phyloP scores from a whole-genome alignment of 2,113 vertebrate genomes.

The Tachysurus vachellii region DNA sequence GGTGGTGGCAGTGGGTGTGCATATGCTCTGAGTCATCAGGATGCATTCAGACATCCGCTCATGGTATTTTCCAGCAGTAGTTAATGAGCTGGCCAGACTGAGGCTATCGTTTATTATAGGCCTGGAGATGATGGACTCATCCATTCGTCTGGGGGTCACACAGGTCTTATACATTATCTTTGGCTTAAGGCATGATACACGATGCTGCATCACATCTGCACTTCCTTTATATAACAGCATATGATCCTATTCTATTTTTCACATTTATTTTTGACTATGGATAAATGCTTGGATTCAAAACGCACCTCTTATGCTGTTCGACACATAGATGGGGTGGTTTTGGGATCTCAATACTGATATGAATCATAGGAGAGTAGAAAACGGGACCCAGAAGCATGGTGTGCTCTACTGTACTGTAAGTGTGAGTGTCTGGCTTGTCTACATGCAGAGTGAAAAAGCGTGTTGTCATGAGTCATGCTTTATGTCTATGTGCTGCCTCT shows the following conservation, averaged over 20 bases:
- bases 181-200: neutral
- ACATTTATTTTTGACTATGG: neutral
- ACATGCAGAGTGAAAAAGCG: neutral
- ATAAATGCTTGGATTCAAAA: neutral
- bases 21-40: constrained; percentile 50
- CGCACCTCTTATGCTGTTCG: neutral
- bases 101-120: constrained; percentile 12
- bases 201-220: neutral
- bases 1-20: constrained; percentile 34
- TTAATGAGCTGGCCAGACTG: constrained; percentile 51
- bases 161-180: constrained; percentile 1
- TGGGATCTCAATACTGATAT: neutral
- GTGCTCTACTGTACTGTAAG: constrained; percentile 5
- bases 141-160: neutral
- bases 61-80: constrained; percentile 55
- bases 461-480: constrained; percentile 21
- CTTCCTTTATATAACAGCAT: neutral
- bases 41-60: constrained; percentile 40
- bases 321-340: neutral
- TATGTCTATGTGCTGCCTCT: neutral
- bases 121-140: constrained; percentile 1
- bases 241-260: neutral
- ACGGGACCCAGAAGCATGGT: neutral
- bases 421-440: constrained; percentile 2
- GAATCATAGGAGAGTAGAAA: neutral